Conservation (phyloP, 2,797 vertebrate genomes). For the Enteromius radiatus region DNA sequence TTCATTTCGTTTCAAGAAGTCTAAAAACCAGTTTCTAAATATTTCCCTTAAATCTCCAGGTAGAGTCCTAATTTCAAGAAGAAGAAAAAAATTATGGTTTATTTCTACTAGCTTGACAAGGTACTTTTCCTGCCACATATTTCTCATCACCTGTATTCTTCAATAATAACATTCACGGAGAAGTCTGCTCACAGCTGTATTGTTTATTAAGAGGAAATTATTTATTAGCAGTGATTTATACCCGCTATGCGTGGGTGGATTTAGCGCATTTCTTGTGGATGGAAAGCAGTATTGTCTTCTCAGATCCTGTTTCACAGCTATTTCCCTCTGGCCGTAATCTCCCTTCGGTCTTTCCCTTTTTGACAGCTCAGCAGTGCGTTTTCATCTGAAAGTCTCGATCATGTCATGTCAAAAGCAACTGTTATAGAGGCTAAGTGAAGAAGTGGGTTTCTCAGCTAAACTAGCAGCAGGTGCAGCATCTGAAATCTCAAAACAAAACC, state of each 20-base stretch:
- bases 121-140: not conserved
- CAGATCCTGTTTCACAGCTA: conserved; percentile 37
- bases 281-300: conserved; percentile 29
- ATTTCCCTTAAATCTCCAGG: not conserved
- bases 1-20: too few relatives aligned
- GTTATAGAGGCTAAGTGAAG: not conserved
- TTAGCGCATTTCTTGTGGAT: not conserved
- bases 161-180: not conserved
- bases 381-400: not conserved
- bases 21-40: not conserved
- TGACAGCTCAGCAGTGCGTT: not conserved
- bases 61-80: not conserved
- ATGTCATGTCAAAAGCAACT: not conserved
- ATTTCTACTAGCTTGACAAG: not conserved
- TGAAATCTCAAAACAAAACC: conserved; percentile 29
- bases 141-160: not conserved
- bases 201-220: not conserved
- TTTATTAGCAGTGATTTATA: not conserved
- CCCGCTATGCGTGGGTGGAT: not conserved
- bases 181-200: not conserved
- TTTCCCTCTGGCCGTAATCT: conserved; percentile 28
- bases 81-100: not conserved
- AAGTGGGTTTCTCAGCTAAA: not conserved
- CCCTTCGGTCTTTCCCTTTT: conserved; percentile 42
- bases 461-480: conserved; percentile 34